Base-by-base conservation (phyloP, 92 coral and sea anemone genomes). In the Phenganax stokvisi region DNA sequence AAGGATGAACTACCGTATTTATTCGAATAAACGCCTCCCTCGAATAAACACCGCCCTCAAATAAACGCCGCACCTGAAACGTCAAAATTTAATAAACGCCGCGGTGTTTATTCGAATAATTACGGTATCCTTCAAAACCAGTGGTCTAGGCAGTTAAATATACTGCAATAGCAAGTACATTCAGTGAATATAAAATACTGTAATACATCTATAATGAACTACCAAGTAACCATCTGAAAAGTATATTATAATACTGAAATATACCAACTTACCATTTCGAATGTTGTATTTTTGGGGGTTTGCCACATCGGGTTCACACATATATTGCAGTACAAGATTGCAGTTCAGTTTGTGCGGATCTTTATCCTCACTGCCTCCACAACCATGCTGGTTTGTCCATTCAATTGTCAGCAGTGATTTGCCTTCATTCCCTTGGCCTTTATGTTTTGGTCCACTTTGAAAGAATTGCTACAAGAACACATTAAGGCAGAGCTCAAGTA, bases 351-450 rank as follows among this genome's bases (percentile, higher is more conserved):
- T 96, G 68, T 96, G 97, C 47, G 99, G 93, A 75, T 96, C 96
- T 10, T 81, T 69, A 56, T 87, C 87, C 61, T 96, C 97, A 84
- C 88, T 90, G 9, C 99, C 99, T 20, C 99, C 99, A 85, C 92
- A 90, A 10, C 99, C 99, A 72, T 96, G 99, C 58, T 96, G 99
- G 73, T 96, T 96, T 73, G 99, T 96, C 99, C 99, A 96, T 74
- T 96, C 99, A 75, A 96, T 77, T 10, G 91, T 92, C 51, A 96
- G 86, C 75, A 71, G 89, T 31, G 96, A 85, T 86, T 96, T 92
- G 11, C 97, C 97, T 67, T 63, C 53, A 54, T 64, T 79, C 10
- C 67, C 71, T 60, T 58, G 8, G 5, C 71, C 71, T 59, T 25
- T 60, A 58, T 76, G 54, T 7, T 61, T 65, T 52, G 83, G 74